phyloP scores from a whole-genome alignment of 2,113 vertebrate genomes.

The Labeo catla region DNA sequence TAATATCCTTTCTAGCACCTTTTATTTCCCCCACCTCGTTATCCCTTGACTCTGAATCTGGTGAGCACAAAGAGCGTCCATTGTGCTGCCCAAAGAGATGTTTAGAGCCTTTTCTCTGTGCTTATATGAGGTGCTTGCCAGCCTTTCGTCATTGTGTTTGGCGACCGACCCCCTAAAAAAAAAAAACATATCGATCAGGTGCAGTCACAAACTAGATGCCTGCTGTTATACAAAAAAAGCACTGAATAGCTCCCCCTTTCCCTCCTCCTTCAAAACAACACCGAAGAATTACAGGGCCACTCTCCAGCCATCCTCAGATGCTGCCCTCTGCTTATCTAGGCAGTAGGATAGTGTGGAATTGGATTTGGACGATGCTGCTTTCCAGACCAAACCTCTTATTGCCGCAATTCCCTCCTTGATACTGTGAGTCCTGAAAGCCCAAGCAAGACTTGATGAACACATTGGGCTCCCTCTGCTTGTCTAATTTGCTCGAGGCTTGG shows the following conservation, averaged over 20 bases:
- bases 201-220: conserved; percentile 65
- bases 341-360: conserved; percentile 15
- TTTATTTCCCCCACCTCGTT: conserved; percentile 33
- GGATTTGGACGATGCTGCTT: conserved; percentile 35
- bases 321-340: conserved; percentile 15
- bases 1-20: conserved; percentile 52
- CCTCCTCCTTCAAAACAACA: conserved; percentile 52
- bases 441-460: conserved; percentile 26
- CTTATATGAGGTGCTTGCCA: conserved; percentile 47
- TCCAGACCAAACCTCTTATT: conserved; percentile 5
- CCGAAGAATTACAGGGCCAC: conserved; percentile 49
- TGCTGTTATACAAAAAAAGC: conserved; percentile 54
- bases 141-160: conserved; percentile 54
- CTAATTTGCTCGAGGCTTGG: conserved; percentile 29
- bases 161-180: conserved; percentile 58
- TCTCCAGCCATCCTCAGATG: not conserved
- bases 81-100: conserved; percentile 51
- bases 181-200: conserved; percentile 71
- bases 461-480: conserved; percentile 4
- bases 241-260: conserved; percentile 45
- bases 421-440: conserved; percentile 11
- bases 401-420: conserved; percentile 17
- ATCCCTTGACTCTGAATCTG: conserved; percentile 48
- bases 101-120: conserved; percentile 61
- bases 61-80: conserved; percentile 45